phyloP scores from a whole-genome alignment of 2,113 vertebrate species.

The Scophthalmus maximus region DNA sequence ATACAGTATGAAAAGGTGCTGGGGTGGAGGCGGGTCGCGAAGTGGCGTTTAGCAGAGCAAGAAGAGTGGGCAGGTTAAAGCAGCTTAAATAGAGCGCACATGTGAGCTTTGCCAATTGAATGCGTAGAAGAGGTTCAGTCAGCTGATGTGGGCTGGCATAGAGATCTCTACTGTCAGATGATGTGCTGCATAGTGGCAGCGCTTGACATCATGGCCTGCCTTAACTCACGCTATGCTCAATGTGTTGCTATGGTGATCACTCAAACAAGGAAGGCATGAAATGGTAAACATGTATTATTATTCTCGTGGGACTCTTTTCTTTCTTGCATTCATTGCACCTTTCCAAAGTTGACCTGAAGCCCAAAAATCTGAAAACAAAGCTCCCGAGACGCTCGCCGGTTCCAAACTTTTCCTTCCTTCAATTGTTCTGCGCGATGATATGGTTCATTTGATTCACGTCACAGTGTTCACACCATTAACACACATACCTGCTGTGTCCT shows the following conservation, averaged over 20 bases:
- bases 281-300: conserved; percentile 37
- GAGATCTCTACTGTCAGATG: too few relatives aligned
- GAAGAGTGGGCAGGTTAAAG: too few relatives aligned
- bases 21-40: too few relatives aligned
- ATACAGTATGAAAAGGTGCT: too few relatives aligned
- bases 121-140: too few relatives aligned
- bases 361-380: conserved; percentile 51
- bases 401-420: conserved; percentile 71
- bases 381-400: conserved; percentile 17
- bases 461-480: conserved; percentile 30
- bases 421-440: conserved; percentile 64
- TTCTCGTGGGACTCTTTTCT: conserved; percentile 29
- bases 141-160: too few relatives aligned
- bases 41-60: too few relatives aligned
- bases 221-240: too few relatives aligned
- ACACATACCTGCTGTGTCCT: conserved; percentile 12
- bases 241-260: conserved; percentile 34
- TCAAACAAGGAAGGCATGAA: conserved; percentile 35
- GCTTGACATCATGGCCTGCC: too few relatives aligned
- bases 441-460: conserved; percentile 36
- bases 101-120: too few relatives aligned
- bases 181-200: too few relatives aligned
- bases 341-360: conserved; percentile 42
- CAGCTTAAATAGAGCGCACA: too few relatives aligned
- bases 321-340: conserved; percentile 21